Evolutionary conservation across 2,797 vertebrate genomes (phyloP).

Genomic region (Siniperca undulata): DNA sequence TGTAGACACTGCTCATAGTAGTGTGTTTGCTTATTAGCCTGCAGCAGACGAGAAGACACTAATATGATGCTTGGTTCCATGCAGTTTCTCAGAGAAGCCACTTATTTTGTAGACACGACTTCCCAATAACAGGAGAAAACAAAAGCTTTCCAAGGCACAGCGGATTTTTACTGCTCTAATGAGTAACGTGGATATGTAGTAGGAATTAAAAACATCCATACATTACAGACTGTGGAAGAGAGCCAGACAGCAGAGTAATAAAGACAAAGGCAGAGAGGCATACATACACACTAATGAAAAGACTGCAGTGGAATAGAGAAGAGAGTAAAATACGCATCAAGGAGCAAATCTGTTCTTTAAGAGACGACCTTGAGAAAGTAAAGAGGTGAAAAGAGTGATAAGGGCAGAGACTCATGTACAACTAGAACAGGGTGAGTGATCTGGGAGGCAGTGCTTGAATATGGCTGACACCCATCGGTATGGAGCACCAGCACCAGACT

Average conservation of each 20-base stretch:
- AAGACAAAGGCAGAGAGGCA: neutral
- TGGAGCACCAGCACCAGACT: neutral
- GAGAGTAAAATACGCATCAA: neutral
- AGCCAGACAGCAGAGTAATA: neutral
- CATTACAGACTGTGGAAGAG: neutral
- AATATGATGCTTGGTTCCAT: constrained; percentile 28
- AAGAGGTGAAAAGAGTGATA: neutral
- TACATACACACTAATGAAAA: neutral
- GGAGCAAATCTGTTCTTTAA: neutral
- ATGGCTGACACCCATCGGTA: too few species aligned
- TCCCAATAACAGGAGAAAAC: constrained; percentile 28
- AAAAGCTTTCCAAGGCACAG: constrained; percentile 9
- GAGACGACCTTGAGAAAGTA: neutral
- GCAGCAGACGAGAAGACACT: constrained; percentile 20
- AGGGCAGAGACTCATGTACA: neutral
- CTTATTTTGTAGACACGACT: constrained; percentile 17
- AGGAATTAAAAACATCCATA: constrained; percentile 15
- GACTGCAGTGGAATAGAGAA: neutral
- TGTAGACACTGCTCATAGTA: neutral
- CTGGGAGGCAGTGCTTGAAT: neutral
- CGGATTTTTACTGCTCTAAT: neutral
- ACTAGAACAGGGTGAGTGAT: neutral
- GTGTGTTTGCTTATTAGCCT: constrained; percentile 38
- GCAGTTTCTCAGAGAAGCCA: constrained; percentile 9
- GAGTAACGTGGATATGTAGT: neutral